Evolutionary conservation across 1,140 invertebrate genomes (phyloP).

Genomic region (Tetragnatha versicolor): DNA sequence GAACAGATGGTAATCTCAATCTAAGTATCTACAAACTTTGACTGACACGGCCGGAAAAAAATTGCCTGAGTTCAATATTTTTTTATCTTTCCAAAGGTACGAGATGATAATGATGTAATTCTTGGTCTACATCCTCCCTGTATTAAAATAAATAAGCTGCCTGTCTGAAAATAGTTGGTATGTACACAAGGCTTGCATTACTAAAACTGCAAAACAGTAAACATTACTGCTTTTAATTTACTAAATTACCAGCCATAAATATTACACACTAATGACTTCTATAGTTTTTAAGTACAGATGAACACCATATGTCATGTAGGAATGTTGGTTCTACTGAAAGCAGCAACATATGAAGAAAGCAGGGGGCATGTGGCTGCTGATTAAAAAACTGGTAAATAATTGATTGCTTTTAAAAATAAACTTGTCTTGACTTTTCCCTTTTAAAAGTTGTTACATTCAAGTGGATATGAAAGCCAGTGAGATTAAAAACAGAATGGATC

Average conservation of each 20-base stretch:
- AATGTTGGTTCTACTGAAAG: slow-evolving; percentile 55
- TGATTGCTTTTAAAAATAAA: slow-evolving; percentile 18
- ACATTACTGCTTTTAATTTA: slow-evolving; percentile 52
- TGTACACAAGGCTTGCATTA: slow-evolving; percentile 56
- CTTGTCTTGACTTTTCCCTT: not conserved
- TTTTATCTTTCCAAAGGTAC: slow-evolving; percentile 24
- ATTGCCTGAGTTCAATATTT: slow-evolving; percentile 45
- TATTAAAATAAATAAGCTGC: slow-evolving; percentile 57
- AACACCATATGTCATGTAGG: slow-evolving; percentile 54
- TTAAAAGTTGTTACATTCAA: slow-evolving; percentile 30
- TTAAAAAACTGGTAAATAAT: slow-evolving; percentile 23
- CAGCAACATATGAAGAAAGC: slow-evolving; percentile 34
- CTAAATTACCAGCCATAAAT: slow-evolving; percentile 53
- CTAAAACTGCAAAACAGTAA: slow-evolving; percentile 55
- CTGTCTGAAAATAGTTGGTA: slow-evolving; percentile 56
- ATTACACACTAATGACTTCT: slow-evolving; percentile 53
- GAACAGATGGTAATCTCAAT: slow-evolving; percentile 23
- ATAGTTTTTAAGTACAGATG: slow-evolving; percentile 54
- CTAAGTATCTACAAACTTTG: slow-evolving; percentile 44
- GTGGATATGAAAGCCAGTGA: slow-evolving; percentile 29
- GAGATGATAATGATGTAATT: slow-evolving; percentile 55
- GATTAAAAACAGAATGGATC: slow-evolving; percentile 27
- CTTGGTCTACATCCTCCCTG: slow-evolving; percentile 54
- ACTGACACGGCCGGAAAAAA: slow-evolving; percentile 45
- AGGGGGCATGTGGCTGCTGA: not conserved